These are phyloP conservation scores for Patella vulgata DNA, from an alignment of 1,140 invertebrate genomes.

Conservation along the genomic window DNA sequence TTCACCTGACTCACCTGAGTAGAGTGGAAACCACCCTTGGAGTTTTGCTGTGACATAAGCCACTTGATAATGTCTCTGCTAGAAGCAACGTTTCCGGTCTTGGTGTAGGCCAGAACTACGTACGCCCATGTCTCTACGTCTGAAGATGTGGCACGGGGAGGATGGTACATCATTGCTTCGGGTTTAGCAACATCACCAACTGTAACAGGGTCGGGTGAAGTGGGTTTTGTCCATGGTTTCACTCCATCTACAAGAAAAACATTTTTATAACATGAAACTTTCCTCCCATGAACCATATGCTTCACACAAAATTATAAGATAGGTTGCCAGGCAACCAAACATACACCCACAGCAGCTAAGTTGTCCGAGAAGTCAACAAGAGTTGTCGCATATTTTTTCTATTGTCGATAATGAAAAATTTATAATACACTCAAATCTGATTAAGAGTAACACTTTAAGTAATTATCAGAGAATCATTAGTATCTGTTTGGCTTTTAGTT, in stretches of 20 bases:
- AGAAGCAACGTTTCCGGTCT: not conserved
- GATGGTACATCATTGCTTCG: not conserved
- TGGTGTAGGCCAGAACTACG: not conserved
- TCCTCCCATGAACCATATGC: too few relatives aligned
- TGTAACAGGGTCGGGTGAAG: not conserved
- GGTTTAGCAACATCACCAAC: not conserved
- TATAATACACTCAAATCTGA: too few relatives aligned
- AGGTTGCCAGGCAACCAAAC: too few relatives aligned
- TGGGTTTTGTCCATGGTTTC: not conserved
- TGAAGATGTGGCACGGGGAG: not conserved
- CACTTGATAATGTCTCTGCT: not conserved
- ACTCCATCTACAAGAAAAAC: not conserved
- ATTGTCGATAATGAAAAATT: too few relatives aligned
- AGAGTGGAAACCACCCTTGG: not conserved
- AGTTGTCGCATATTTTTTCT: too few relatives aligned
- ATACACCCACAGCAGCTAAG: too few relatives aligned
- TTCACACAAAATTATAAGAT: too few relatives aligned
- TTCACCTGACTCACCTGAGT: not conserved
- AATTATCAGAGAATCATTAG: too few relatives aligned
- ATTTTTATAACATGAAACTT: not conserved
- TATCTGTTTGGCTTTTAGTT: too few relatives aligned
- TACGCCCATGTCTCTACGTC: conserved; percentile 5
- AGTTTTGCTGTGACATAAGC: not conserved
- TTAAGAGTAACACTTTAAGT: too few relatives aligned
- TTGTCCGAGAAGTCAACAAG: too few relatives aligned